Percentiles rank a stretch among this genome's conserved stretches.
Conservation (phyloP, 2,113 vertebrate species). For the Oncorhynchus mykiss region DNA sequence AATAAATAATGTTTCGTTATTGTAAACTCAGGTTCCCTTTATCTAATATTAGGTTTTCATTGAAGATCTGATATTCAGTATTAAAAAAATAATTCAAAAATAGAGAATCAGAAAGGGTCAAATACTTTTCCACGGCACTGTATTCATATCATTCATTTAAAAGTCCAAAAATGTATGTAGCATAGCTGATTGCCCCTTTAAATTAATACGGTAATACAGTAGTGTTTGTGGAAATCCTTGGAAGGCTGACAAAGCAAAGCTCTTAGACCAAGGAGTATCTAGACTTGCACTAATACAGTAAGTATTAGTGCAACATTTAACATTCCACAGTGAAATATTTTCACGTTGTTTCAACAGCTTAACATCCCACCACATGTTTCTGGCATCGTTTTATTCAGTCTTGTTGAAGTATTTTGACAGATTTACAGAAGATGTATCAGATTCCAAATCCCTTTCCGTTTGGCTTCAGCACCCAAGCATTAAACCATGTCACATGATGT, state of each 20-base stretch:
- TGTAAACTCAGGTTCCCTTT: too few relatives aligned
- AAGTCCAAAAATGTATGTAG: too few relatives aligned
- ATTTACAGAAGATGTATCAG: conserved; percentile 71
- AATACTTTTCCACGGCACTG: too few relatives aligned
- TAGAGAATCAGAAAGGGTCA: too few relatives aligned
- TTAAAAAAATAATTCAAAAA: too few relatives aligned
- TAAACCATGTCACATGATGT: conserved; percentile 71
- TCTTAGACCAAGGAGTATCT: conserved; percentile 50
- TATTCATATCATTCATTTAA: too few relatives aligned
- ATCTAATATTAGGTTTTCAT: too few relatives aligned
- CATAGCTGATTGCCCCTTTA: too few relatives aligned
- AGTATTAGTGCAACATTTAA: conserved; percentile 53
- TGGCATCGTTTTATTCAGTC: conserved; percentile 63
- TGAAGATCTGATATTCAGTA: too few relatives aligned
- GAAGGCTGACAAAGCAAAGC: conserved; percentile 57
- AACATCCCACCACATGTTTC: conserved; percentile 64
- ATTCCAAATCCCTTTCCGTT: conserved; percentile 67
- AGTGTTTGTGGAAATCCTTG: conserved; percentile 45
- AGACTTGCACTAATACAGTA: conserved; percentile 63
- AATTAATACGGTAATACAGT: conserved; percentile 31
- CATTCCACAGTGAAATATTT: conserved; percentile 56
- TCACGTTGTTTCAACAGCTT: conserved; percentile 70
- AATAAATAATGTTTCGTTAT: too few relatives aligned
- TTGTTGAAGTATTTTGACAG: conserved; percentile 75
- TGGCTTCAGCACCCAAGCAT: conserved; percentile 66